Evolutionary conservation across 2,888 invertebrate species (phyloP), one percentile per base, ranked within the genome.

Genomic region (Pandemis cinnamomeana): DNA sequence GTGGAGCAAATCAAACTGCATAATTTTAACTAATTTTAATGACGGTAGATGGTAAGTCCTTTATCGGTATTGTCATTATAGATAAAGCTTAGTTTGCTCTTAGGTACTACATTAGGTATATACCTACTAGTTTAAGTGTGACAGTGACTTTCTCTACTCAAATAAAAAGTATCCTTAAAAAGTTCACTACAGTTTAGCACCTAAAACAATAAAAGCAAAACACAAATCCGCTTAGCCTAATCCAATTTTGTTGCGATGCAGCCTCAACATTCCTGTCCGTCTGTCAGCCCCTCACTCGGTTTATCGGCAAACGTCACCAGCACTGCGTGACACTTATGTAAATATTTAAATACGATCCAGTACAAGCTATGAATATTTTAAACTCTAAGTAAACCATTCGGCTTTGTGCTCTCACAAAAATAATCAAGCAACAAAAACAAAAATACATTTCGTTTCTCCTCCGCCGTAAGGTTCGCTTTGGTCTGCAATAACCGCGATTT

Each of bases 291-390:
- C 86, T 90, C 88, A 89, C 91, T 89, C 92, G 89, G 89, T 90
- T 92, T 93, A 93, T 94, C 93, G 92, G 89, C 91, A 92, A 91
- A 89, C 89, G 93, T 93, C 92, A 91, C 89, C 86, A 88, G 88
- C 89, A 91, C 90, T 86, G 90, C 90, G 92, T 94, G 94, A 94
- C 93, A 94, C 94, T 94, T 94, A 94, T 94, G 94, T 93, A 94
- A 94, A 94, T 94, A 95, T 94, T 94, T 94, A 95, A 94, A 95
- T 94, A 94, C 94, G 94, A 94, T 94, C 92, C 91, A 92, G 94
- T 93, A 93, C 94, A 94, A 92, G 92, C 94, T 94, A 95, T 95
- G 94, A 95, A 95, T 95, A 95, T 95, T 93, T 95, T 95, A 95
- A 94, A 92, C 87, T 91, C 89, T 87, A 91, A 92, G 93, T 91